Base-by-base conservation (phyloP, 1,140 invertebrate genomes). In the Saccostrea echinata region DNA sequence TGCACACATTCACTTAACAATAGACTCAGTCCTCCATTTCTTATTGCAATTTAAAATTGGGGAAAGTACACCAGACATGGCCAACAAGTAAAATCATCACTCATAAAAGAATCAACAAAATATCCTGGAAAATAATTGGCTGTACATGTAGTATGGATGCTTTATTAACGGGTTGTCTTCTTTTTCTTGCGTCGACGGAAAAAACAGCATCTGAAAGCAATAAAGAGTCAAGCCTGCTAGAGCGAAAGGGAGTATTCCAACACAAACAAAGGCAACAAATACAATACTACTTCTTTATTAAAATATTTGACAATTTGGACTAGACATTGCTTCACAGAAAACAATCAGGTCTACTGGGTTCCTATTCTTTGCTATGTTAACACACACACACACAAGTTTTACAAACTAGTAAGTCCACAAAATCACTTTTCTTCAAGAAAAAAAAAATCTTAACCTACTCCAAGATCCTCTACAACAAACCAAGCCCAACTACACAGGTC, bases 151-250 rank as follows among this genome's bases (percentile, higher is more conserved):
- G 81, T 57, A 68, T 68, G 35, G 64, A 84, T 61, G 43, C 27
- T 84, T 85, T 90, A 88, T 64, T 89, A 88, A 82, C 90, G 92
- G 64, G 93, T 90, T 53, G 89, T 93, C 91, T 94, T 94, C 96
- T 98, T 98, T 97, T 98, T 98, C 97, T 98, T 98, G 97, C 98
- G 98, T 95, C 97, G 96, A 95, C 98, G 98, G 96, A 98, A 98
- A 97, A 98, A 98, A 96, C 98, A 98, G 96, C 98, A 98, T 96
- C 98, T 98, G 96, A 88, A 92, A 92, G 90, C 89, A 93, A 87
- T 71, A 88, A 91, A 87, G 88, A 86, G 90, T 90, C 89, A 91
- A 90, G 83, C 87, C 86, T 84, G 27, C 82, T 85, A 88, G 87
- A 68, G 21, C 16, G 71, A 33, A 55, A 43, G 13, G 13, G 21